Conservation (phyloP, 2,888 invertebrate species). For the Polydesmus complanatus region DNA sequence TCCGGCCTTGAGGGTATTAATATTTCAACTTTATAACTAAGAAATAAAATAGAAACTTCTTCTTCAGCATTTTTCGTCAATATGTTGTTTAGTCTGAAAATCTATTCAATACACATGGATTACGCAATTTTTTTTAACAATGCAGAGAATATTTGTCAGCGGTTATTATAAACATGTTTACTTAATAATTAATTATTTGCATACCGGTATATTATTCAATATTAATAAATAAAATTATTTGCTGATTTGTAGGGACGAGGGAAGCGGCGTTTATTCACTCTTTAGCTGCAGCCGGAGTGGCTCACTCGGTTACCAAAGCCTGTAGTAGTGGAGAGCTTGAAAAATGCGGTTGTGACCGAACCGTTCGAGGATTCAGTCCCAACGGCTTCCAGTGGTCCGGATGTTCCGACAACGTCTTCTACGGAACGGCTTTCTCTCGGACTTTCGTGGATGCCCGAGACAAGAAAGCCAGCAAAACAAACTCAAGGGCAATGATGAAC, state of each 20-base stretch:
- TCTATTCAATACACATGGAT: no score
- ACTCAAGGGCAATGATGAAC: conserved; percentile 30
- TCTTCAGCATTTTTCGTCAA: no score
- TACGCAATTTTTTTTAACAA: no score
- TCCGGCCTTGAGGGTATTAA: no score
- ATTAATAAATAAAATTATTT: no score
- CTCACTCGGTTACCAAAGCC: conserved; percentile 35
- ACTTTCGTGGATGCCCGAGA: conserved; percentile 29
- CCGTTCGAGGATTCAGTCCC: conserved; percentile 26
- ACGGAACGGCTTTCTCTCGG: conserved; percentile 29
- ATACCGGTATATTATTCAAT: no score
- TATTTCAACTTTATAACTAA: no score
- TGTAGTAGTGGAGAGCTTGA: conserved; percentile 35
- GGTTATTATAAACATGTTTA: no score
- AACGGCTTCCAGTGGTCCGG: conserved; percentile 32
- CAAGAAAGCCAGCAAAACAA: conserved; percentile 21
- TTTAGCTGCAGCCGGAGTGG: conserved; percentile 32
- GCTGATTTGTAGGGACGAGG: conserved; percentile 33
- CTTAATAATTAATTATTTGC: no score
- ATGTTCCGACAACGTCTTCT: conserved; percentile 31
- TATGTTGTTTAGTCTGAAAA: no score
- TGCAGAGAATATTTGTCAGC: no score
- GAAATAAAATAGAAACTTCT: no score
- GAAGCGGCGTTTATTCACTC: conserved; percentile 33
- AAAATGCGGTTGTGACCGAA: conserved; percentile 36